Base-by-base conservation (phyloP, 2,797 vertebrate genomes). In the Silurus aristotelis region DNA sequence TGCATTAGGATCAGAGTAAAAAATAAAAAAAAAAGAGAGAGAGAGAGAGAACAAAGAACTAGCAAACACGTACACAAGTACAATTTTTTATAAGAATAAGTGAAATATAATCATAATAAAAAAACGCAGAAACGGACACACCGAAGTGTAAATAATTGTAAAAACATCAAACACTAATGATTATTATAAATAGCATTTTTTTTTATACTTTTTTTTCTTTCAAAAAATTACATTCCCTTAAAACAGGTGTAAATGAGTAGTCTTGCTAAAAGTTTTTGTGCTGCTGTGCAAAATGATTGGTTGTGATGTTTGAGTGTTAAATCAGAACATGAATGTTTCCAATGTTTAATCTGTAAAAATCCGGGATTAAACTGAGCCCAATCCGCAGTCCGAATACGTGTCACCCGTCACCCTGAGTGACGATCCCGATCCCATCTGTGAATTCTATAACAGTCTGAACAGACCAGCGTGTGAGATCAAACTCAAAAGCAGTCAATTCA, bases 61-160 rank as follows among this genome's bases (percentile, higher is more conserved):
- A 89, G 83, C 86, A 84, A 85, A 89, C 88, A 87, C 73, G 46
- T 83, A 89, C 73, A 89, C 73, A 85, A 68, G 77, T 87, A 70
- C 22, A 15, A 15, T 25, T 48, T n/a, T 12, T 43, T 15, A 3
- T 1, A 20, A 6, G 58, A 15, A 25, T 79, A 64, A 46, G 20
- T 31, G 15, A 63, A 60, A 78, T 5, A 43, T 31, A 76, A 31
- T 38, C 15, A 5, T 52, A 7, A 61, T 4, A 61, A 61, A 61
- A 61, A 5, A 63, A 79, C 38, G 38, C 38, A 25, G 6, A 46
- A 79, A 48, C 9, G 1, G 27, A 64, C 38, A 61, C 43, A 22
- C 0, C n/a, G 56, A 46, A 79, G 60, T 79, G 22, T 8, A 46
- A 63, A 63, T 79, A 64, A 63, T 63, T 46, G 20, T 79, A 79